Conservation (phyloP, 2,888 invertebrate genomes). For the Andrena minutula region DNA sequence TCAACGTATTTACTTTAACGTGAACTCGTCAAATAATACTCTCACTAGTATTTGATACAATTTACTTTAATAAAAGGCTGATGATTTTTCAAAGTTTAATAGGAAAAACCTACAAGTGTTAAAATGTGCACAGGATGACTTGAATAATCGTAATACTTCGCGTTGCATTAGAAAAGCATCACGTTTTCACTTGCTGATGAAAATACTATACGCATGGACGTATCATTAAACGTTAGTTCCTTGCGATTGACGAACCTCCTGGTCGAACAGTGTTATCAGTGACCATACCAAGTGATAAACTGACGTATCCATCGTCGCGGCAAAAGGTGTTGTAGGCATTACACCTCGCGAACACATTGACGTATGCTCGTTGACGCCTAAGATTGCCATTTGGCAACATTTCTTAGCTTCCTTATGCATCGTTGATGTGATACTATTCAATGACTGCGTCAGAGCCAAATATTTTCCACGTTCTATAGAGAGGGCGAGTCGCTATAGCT, state of each 20-base stretch:
- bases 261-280: neutral
- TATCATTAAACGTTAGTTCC: neutral
- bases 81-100: neutral
- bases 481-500: too few species aligned
- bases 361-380: neutral
- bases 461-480: constrained; percentile 3
- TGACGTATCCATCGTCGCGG: neutral
- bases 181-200: neutral
- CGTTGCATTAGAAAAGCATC: too few species aligned
- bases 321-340: neutral
- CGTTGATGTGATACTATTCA: neutral
- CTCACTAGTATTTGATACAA: neutral
- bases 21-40: neutral
- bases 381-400: constrained; percentile 28
- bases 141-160: too few species aligned
- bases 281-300: constrained; percentile 3
- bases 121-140: neutral
- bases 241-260: neutral
- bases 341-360: constrained; percentile 6
- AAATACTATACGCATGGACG: neutral
- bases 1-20: neutral
- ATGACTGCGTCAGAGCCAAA: neutral
- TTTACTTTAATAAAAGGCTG: neutral
- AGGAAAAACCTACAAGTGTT: neutral
- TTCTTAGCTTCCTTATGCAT: neutral